Evolutionary conservation across 30 jellyfish, hydroid and myxozoan species (phyloP), one percentile per base, ranked within the genome.

Genomic region (Aurelia aurita): DNA sequence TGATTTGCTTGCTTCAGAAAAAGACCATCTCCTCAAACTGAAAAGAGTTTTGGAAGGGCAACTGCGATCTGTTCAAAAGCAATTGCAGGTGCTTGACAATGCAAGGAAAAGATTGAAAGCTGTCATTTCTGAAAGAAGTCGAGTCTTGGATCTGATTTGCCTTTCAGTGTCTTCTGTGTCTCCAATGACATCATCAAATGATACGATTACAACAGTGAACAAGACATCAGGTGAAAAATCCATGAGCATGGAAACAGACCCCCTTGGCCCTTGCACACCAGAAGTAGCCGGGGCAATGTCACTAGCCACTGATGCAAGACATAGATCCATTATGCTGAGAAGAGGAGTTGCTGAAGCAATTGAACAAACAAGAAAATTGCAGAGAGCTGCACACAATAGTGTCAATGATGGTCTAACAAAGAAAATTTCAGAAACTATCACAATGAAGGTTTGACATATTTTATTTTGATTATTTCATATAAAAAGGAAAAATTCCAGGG

Each of bases 191-290:
- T 53, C 88, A 26, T 58, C 54, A 34, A 26, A 47, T 43, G 76
- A 46, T 39, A 28, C 23, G 19, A 49, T 51, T 25, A 47, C 60
- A 22, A 28, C 69, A 9, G 5, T 47, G 39, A 73, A 35, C 45
- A 77, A 65, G 23, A 46, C 20, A 19, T 19, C 85, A 13, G 31
- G 13, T 39, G 86, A 14, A 25, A 23, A 58, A 32, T 25, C 28
- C 21, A 20, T 58, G 0, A 11, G 60, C 19, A 55, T 28, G 76
- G 86, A 45, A 53, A 63, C 95, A n/a, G 95, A 86, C 61, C 98
- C 98, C 5, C 81, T 91, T 29, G 97, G 98, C 15, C 96, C 98
- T 4, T 77, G 69, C 85, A 93, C 96, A 18, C 96, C 98, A 59
- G 98, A 93, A 72, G 97, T 97, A 11, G 59, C 89, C 16, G 92